phyloP scores from a whole-genome alignment of 2,113 vertebrate species.

The Clarias magur region DNA sequence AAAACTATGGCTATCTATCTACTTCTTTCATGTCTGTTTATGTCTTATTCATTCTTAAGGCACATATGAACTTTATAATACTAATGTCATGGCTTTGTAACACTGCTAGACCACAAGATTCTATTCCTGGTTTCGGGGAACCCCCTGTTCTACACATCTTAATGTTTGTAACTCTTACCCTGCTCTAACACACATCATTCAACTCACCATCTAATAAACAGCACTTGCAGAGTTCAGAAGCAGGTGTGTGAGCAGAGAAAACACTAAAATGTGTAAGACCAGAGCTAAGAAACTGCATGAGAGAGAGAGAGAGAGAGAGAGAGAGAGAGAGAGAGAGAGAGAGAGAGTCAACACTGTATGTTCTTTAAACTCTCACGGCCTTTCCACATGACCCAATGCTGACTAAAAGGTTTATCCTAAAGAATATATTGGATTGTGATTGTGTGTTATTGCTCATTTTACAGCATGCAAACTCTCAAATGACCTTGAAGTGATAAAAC shows the following conservation, averaged over 20 bases:
- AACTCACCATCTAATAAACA: not conserved
- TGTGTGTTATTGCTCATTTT: not conserved
- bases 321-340: not conserved
- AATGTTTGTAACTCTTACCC: not conserved
- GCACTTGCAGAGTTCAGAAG: not conserved
- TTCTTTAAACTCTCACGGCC: not conserved
- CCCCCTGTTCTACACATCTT: not conserved
- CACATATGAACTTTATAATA: not conserved
- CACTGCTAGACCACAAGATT: not conserved
- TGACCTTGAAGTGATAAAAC: not conserved
- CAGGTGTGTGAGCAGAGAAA: not conserved
- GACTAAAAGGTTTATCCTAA: not conserved
- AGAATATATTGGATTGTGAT: not conserved
- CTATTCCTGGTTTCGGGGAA: not conserved
- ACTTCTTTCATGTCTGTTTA: not conserved
- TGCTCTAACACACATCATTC: not conserved
- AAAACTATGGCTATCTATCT: too few species aligned
- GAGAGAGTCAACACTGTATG: not conserved
- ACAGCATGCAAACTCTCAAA: constrained; percentile 8
- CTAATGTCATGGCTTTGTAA: not conserved
- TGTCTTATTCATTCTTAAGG: not conserved
- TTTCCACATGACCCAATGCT: constrained; percentile 7
- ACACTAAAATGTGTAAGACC: not conserved
- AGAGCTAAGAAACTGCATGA: not conserved
- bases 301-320: not conserved